A percentile compares a stretch with the other conserved stretches of the same genome.
Conservation (phyloP, 2,113 vertebrate species). For the Rattus rattus region DNA sequence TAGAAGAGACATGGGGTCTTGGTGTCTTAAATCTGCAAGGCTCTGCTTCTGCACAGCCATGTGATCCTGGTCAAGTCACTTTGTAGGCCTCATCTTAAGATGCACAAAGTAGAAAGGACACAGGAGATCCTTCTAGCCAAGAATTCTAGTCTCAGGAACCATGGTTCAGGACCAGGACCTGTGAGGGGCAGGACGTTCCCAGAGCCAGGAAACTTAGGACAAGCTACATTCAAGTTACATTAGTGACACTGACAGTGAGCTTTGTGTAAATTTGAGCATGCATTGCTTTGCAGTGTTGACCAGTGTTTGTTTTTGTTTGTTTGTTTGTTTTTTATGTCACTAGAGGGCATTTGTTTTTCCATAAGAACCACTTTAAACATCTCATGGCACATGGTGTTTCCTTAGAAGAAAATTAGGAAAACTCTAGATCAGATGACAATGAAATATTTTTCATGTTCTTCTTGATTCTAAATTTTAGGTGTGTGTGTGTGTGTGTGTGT, state of each 20-base stretch:
- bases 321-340: background rate
- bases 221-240: background rate
- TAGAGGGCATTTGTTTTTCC: background rate
- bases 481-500: background rate
- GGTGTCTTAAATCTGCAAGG: conserved; percentile 9
- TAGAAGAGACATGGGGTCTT: background rate
- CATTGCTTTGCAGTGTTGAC: background rate
- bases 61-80: conserved; percentile 46
- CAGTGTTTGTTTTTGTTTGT: background rate
- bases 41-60: background rate
- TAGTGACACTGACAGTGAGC: background rate
- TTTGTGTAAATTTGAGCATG: background rate
- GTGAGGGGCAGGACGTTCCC: background rate
- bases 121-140: background rate
- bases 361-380: background rate
- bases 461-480: background rate
- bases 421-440: background rate
- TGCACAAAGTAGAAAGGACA: background rate
- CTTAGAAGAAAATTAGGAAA: conserved; percentile 40
- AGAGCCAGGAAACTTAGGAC: conserved; percentile 16
- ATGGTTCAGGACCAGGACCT: background rate
- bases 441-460: background rate
- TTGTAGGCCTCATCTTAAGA: background rate
- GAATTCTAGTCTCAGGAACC: background rate
- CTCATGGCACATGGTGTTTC: background rate